A percentile compares a stretch with the other conserved stretches of the same genome.
These are phyloP conservation scores for Mesorhabditis sp. DNA, from an alignment of 2,888 invertebrate species.

Conservation along the genomic window DNA sequence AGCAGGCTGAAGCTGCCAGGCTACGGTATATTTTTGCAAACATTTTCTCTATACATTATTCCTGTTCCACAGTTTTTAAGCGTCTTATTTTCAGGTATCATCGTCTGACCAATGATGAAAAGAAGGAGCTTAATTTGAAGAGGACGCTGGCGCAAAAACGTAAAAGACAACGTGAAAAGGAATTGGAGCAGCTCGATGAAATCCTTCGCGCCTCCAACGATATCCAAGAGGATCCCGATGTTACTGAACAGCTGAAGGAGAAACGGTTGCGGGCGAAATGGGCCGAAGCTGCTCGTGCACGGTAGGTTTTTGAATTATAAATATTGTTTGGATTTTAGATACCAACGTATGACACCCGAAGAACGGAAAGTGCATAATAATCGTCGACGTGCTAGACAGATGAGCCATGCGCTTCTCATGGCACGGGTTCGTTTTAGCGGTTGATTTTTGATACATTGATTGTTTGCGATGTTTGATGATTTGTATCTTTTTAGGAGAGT, in stretches of 20 bases:
- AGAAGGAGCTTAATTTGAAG: conserved; percentile 53
- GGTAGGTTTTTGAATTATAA: conserved; percentile 25
- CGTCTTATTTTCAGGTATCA: conserved; percentile 37
- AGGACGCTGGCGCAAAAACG: conserved; percentile 54
- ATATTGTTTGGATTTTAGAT: conserved; percentile 9
- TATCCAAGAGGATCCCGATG: conserved; percentile 54
- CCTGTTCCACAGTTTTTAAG: background rate
- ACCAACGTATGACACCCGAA: conserved; percentile 46
- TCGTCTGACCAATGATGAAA: conserved; percentile 49
- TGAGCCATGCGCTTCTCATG: conserved; percentile 41
- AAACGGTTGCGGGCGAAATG: conserved; percentile 55
- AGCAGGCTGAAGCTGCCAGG: conserved; percentile 56
- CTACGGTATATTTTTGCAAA: conserved; percentile 23
- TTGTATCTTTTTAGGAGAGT: conserved; percentile 17
- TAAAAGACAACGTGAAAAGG: conserved; percentile 56
- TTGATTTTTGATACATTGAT: background rate
- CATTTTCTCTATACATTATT: background rate
- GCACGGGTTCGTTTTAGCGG: conserved; percentile 27
- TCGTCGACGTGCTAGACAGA: conserved; percentile 49
- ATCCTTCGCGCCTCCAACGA: conserved; percentile 53
- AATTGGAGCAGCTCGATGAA: conserved; percentile 52
- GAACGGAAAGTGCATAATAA: conserved; percentile 53
- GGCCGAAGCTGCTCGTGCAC: conserved; percentile 55
- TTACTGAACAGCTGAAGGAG: conserved; percentile 54
- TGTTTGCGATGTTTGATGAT: background rate